These are phyloP conservation scores for Leptura quadrifasciata DNA, from an alignment of 2,888 invertebrate genomes.

Conservation along the genomic window DNA sequence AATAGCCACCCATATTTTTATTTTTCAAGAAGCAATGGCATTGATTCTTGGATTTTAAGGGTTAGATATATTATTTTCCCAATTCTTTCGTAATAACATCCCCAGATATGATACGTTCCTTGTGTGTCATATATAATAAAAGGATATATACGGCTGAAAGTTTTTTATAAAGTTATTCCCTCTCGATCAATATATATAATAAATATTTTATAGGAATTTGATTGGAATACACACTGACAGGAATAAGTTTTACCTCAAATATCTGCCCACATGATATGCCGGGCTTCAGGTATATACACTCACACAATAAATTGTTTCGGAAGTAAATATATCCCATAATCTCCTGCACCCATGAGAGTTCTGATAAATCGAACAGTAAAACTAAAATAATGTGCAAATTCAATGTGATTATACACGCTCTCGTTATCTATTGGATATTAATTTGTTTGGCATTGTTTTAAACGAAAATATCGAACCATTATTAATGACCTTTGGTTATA, in stretches of 20 bases:
- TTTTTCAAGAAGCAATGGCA: too few relatives aligned
- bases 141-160: too few relatives aligned
- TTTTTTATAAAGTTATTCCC: too few relatives aligned
- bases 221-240: too few relatives aligned
- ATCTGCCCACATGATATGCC: neutral
- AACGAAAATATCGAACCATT: neutral
- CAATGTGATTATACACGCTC: neutral
- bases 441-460: constrained; percentile 3
- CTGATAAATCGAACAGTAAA: constrained; percentile 1
- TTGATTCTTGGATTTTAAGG: too few relatives aligned
- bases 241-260: neutral
- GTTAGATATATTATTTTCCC: too few relatives aligned
- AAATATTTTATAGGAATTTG: too few relatives aligned
- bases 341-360: neutral
- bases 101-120: too few relatives aligned
- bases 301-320: neutral
- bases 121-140: too few relatives aligned
- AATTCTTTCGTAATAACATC: too few relatives aligned
- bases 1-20: too few relatives aligned
- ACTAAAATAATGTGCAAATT: constrained; percentile 4
- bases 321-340: neutral
- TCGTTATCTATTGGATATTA: neutral
- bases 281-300: neutral
- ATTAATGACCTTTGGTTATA: neutral
- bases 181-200: too few relatives aligned